Evolutionary conservation across 2,113 vertebrate species (phyloP).

Genomic region (Cranoglanis bouderius): DNA sequence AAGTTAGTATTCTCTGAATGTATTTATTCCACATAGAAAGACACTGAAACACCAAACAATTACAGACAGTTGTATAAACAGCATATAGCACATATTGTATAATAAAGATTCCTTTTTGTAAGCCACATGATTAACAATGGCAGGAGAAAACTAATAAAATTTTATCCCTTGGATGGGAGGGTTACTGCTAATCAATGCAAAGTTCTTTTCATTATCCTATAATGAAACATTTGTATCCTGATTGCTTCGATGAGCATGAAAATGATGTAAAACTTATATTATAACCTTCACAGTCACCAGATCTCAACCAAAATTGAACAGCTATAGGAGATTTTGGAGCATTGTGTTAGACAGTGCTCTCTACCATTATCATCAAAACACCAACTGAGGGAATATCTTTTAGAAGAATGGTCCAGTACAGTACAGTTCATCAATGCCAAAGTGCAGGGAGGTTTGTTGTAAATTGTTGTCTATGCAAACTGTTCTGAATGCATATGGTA

Average conservation of each 20-base stretch:
- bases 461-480: neutral
- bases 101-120: neutral
- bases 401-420: neutral
- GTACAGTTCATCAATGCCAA: neutral
- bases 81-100: neutral
- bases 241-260: neutral
- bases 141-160: neutral
- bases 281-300: neutral
- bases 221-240: neutral
- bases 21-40: neutral
- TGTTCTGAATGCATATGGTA: neutral
- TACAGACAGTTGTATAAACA: neutral
- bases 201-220: neutral
- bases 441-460: neutral
- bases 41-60: neutral
- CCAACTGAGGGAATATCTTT: neutral
- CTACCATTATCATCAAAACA: neutral
- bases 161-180: neutral
- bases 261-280: neutral
- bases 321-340: neutral
- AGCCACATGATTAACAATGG: neutral
- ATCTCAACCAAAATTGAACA: neutral
- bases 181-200: neutral
- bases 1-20: neutral
- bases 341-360: neutral